A percentile compares a stretch with the other conserved stretches of the same genome.
These are phyloP conservation scores for Drosophila miranda DNA, from an alignment of 1,140 invertebrate genomes.

Conservation along the genomic window DNA sequence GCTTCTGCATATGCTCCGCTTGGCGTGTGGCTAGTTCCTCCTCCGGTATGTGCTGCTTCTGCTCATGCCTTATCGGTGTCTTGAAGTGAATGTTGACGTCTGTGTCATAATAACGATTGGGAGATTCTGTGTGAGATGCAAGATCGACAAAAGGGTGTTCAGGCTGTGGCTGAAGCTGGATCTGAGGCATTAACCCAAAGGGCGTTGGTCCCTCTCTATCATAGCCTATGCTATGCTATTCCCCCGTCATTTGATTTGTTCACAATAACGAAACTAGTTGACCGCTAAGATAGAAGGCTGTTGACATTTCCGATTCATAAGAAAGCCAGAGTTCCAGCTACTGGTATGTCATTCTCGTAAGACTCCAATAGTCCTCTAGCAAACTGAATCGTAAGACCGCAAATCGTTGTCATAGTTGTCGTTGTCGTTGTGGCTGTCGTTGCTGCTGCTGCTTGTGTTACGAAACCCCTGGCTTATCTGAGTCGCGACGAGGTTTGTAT, in stretches of 20 bases:
- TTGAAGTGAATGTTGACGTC: constrained; percentile 97
- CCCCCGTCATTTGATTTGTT: too few relatives aligned
- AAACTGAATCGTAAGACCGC: constrained; percentile 62
- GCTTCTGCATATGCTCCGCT: constrained; percentile 93
- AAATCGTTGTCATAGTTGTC: constrained; percentile 35
- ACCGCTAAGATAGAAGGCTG: neutral
- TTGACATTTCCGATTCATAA: neutral
- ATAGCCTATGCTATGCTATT: too few relatives aligned
- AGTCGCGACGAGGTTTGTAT: constrained; percentile 37
- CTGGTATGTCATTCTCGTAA: too few relatives aligned
- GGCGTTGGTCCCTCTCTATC: constrained; percentile 10
- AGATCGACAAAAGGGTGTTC: constrained; percentile 26
- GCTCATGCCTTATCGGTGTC: constrained; percentile 91
- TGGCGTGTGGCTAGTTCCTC: constrained; percentile 92
- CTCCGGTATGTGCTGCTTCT: constrained; percentile 91
- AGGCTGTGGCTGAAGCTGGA: constrained; percentile 17
- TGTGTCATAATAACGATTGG: constrained; percentile 93
- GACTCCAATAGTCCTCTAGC: neutral
- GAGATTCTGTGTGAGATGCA: constrained; percentile 85
- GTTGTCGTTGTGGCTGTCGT: constrained; percentile 28
- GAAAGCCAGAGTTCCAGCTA: too few relatives aligned
- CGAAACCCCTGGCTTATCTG: constrained; percentile 51
- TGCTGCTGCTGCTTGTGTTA: constrained; percentile 41
- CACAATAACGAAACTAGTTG: too few relatives aligned
- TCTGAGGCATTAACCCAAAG: neutral